These are phyloP conservation scores for Nomada lathburiana DNA, from an alignment of 2,888 invertebrate genomes.

Conservation along the genomic window DNA sequence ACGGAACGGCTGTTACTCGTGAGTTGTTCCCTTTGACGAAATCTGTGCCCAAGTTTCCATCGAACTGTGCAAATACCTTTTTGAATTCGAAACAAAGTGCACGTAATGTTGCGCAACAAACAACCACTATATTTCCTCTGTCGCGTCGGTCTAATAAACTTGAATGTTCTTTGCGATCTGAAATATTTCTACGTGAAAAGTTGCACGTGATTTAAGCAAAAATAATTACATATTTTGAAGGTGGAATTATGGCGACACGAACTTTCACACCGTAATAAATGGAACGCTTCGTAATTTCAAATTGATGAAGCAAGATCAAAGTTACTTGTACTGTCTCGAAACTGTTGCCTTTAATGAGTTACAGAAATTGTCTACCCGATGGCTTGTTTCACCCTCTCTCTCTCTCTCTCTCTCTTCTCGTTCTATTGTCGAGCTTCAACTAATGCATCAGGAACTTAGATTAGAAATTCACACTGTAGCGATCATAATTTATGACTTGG, in stretches of 20 bases:
- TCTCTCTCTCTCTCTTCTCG: too few relatives aligned
- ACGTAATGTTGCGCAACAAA: constrained; percentile 18
- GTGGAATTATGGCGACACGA: background rate
- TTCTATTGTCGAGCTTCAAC: background rate
- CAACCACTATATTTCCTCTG: constrained; percentile 5
- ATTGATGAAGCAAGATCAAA: background rate
- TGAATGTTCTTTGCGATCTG: too few relatives aligned
- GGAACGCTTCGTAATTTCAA: too few relatives aligned
- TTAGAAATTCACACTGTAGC: background rate
- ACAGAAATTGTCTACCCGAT: background rate
- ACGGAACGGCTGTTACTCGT: constrained; percentile 48
- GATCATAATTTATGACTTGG: background rate
- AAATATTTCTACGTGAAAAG: too few relatives aligned
- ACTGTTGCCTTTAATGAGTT: constrained; percentile 2
- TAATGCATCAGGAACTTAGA: background rate
- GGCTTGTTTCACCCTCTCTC: background rate
- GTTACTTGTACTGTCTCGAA: background rate
- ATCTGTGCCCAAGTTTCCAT: constrained; percentile 49
- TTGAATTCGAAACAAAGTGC: constrained; percentile 39
- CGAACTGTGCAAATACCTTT: constrained; percentile 21
- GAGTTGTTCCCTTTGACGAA: constrained; percentile 49
- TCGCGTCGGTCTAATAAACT: background rate
- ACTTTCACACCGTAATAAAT: too few relatives aligned
- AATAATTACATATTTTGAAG: background rate
- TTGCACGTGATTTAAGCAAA: too few relatives aligned